Evolutionary conservation across 92 coral and sea anemone species (phyloP), one percentile per base, ranked within the genome.

Genomic region (Palythoa grandis): DNA sequence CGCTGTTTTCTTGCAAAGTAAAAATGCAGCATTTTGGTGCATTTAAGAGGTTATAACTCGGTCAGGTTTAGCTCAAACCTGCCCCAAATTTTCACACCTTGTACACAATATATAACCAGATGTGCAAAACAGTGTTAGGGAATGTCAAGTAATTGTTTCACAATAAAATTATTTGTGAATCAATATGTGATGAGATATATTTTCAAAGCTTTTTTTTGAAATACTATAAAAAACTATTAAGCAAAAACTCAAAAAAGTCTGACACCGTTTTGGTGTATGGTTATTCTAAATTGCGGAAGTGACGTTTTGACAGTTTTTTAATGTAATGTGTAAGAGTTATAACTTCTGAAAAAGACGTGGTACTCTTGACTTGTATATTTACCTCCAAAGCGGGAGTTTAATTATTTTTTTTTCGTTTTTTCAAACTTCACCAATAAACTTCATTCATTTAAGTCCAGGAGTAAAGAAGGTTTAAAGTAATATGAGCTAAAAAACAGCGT

Each of bases 31-130:
- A 70, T 35, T 5, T 70, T 40, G 74, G 47, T 17, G 1, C 38
- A 13, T 12, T 29, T 70, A 6, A 14, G 1, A 69, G 38, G 39
- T 38, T 69, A 69, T 69, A 69, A 69, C 73, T 67, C 72, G 5
- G 72, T 67, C 74, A 20, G 74, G 74, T 69, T 69, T 69, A 4
- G 15, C 43, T 69, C 74, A 69, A 69, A 24, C 74, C 39, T 69
- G 38, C 4, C 43, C 43, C 5, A 69, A 69, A 69, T 24, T 70
- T 35, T 71, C n/a, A 70, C 75, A 71, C 52, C n/a, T 71, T 19
- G 47, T 23, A 0, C n/a, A 35, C 76, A 71, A 29, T 29, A 29
- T 29, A 11, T 14, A 13, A 29, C 76, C 2, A 52, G 50, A 11
- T 7, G 76, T 24, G 1, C 75, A 35, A 70, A 70, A 70, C 2